Evolutionary conservation across 2,113 vertebrate species (phyloP).

Genomic region (Cricetomys ansorgei): DNA sequence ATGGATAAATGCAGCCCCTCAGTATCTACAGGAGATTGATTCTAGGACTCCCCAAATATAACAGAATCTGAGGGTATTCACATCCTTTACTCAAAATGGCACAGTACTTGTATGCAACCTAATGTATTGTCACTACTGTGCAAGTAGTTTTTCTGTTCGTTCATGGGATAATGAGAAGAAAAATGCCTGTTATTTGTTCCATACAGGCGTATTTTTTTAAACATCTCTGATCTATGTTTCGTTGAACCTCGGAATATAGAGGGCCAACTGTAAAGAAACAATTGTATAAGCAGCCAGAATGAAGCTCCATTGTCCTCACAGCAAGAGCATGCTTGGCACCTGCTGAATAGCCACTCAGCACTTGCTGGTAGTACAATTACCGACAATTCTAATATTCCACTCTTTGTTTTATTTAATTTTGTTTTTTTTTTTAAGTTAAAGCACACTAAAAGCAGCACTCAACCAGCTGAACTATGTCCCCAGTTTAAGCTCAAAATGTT

Average conservation of each 20-base stretch:
- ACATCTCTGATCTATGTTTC: background rate
- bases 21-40: background rate
- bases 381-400: background rate
- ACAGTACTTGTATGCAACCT: background rate
- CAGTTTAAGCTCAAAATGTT: background rate
- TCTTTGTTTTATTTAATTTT: background rate
- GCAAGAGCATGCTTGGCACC: background rate
- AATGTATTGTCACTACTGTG: background rate
- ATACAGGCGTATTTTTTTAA: background rate
- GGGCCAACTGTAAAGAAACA: background rate
- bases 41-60: background rate
- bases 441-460: background rate
- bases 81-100: background rate
- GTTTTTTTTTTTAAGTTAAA: background rate
- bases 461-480: fast-evolving
- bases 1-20: background rate
- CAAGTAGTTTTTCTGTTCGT: background rate
- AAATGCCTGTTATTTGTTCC: background rate
- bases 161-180: background rate
- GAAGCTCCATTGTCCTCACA: background rate
- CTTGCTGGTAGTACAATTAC: background rate
- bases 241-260: background rate
- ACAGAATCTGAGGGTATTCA: background rate
- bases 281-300: background rate
- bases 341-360: background rate